Percentiles rank a stretch among this genome's conserved stretches.
phyloP scores from a whole-genome alignment of 2,888 invertebrate genomes.

The Seladonia tumulorum region DNA sequence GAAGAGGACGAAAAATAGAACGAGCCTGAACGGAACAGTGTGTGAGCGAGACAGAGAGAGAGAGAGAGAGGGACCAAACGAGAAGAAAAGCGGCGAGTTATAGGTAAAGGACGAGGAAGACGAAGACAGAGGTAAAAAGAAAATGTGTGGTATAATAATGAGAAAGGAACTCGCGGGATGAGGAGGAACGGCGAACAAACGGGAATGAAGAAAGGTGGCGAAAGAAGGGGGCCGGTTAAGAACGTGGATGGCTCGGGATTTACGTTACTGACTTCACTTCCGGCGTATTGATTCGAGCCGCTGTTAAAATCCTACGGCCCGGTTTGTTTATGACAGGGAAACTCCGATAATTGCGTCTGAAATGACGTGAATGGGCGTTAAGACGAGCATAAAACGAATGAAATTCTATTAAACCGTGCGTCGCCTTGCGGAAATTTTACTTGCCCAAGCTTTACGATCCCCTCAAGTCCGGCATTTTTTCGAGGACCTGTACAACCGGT shows the following conservation, averaged over 20 bases:
- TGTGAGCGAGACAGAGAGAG: not conserved
- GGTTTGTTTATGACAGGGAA: not conserved
- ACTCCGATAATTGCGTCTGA: not conserved
- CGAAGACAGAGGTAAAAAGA: slow-evolving; percentile 1
- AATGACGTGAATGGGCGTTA: not conserved
- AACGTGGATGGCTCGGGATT: slow-evolving; percentile 8
- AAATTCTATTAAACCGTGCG: not conserved
- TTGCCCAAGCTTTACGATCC: not conserved
- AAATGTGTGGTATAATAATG: slow-evolving; percentile 33
- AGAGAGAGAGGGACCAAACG: not conserved
- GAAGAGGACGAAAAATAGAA: slow-evolving; percentile 50
- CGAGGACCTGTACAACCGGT: not conserved
- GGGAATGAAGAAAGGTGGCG: not conserved
- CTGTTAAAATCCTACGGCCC: not conserved
- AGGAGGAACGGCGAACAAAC: slow-evolving; percentile 1
- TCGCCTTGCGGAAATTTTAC: not conserved
- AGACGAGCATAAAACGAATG: not conserved
- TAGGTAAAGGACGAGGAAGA: not conserved
- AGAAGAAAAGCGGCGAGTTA: not conserved
- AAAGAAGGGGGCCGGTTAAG: not conserved
- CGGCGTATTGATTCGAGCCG: not conserved
- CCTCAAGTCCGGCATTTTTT: not conserved
- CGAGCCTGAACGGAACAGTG: not conserved
- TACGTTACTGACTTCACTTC: not conserved
- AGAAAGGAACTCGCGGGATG: slow-evolving; percentile 10